These are phyloP conservation scores for Mastomys coucha DNA, from an alignment of 2,113 vertebrate genomes.

Conservation along the genomic window DNA sequence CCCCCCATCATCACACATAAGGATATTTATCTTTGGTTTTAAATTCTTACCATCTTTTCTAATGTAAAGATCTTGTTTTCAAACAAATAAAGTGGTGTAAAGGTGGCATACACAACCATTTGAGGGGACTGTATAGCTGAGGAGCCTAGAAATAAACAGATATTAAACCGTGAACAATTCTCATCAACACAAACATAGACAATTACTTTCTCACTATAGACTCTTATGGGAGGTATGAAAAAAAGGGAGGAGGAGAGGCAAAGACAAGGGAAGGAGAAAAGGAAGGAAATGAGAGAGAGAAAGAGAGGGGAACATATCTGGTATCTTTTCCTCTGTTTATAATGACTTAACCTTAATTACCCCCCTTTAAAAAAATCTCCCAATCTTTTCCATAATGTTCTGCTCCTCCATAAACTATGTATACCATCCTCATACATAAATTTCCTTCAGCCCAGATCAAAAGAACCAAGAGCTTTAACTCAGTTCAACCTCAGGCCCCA, in stretches of 20 bases:
- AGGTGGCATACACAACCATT: constrained; percentile 90
- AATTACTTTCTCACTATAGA: not conserved
- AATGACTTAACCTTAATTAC: not conserved
- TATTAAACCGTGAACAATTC: constrained; percentile 29
- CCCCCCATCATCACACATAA: not conserved
- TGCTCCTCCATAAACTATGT: not conserved
- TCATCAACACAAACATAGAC: not conserved
- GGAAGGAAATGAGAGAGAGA: not conserved
- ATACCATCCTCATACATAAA: not conserved
- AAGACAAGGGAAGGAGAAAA: not conserved
- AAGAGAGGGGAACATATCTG: not conserved
- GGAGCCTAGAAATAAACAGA: constrained; percentile 78
- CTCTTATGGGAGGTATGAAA: not conserved
- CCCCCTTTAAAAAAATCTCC: not conserved
- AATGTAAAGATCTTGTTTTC: constrained; percentile 88
- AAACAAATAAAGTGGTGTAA: constrained; percentile 87
- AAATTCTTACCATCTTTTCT: constrained; percentile 90
- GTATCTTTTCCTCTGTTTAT: not conserved
- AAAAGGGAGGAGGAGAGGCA: too few species aligned
- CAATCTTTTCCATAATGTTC: not conserved
- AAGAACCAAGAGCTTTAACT: not conserved
- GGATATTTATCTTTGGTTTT: not conserved
- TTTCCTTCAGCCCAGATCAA: not conserved
- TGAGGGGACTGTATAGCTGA: constrained; percentile 78
- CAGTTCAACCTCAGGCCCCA: not conserved